phyloP scores from a whole-genome alignment of 2,113 vertebrate species.

The Phyllopteryx taeniolatus region DNA sequence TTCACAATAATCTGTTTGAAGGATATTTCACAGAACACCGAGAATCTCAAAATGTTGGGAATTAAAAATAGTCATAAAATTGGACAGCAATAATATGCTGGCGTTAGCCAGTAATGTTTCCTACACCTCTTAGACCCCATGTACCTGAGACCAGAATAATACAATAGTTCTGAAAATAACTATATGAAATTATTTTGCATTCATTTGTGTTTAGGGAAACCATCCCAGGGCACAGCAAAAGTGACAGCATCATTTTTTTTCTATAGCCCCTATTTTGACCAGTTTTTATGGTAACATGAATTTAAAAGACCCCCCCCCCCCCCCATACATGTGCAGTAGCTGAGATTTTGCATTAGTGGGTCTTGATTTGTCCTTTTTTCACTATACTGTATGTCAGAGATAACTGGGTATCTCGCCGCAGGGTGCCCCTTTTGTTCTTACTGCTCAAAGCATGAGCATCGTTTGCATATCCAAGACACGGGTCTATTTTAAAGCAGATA shows the following conservation, averaged over 20 bases:
- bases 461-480: neutral
- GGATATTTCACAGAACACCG: too few relatives aligned
- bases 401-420: neutral
- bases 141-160: neutral
- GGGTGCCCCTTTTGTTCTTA: neutral
- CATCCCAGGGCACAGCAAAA: neutral
- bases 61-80: neutral
- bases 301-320: neutral
- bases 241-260: neutral
- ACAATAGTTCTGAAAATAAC: neutral
- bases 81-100: neutral
- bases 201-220: neutral
- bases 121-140: neutral
- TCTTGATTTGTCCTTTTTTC: neutral
- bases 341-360: neutral
- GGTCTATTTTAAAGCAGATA: conserved; percentile 8
- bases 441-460: conserved; percentile 6
- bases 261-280: neutral
- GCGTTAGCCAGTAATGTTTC: too few relatives aligned
- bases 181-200: neutral
- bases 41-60: too few relatives aligned
- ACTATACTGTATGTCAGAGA: neutral
- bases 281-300: neutral
- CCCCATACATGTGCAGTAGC: neutral
- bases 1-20: too few relatives aligned